Evolutionary conservation across 2,888 invertebrate species (phyloP), one percentile per base, ranked within the genome.

Genomic region (Endomychus coccineus): DNA sequence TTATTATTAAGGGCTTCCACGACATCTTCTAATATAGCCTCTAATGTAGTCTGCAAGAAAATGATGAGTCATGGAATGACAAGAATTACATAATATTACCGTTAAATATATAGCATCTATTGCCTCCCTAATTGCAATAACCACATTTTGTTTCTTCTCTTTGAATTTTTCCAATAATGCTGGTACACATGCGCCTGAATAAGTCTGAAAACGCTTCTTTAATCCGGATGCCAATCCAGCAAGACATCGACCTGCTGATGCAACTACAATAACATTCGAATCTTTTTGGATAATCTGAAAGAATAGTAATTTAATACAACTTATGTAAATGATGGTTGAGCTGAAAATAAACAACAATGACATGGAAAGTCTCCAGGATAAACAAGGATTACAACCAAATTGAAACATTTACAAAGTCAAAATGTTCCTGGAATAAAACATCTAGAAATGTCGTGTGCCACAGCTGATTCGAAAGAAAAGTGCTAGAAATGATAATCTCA

Each of bases 131-230:
- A 98, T 67, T 0, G 89, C 84, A 2, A 75, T 62, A 0, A 97
- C 91, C 1, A 97, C 95, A 56, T 80, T 84, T 2, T 81, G 73
- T 57, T 98, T 98, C 71, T 95, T 97, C 65, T 98, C 97, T 56
- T 94, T 94, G 59, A 97, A 97, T 67, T 97, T 98, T 55, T 97
- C 96, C 19, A 98, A 66, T 31, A 95, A 72, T 0, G 83, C 70
- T 5, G 84, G 74, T 1, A 89, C 69, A 51, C 85, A 84, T 1
- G 80, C 78, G 14, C 74, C 67, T 0, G 94, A 84, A 68, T 92
- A 94, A 0, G 83, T 78, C 6, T 81, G 76, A 67, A 95, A 98
- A 41, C 84, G 80, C 61, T 83, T 86, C 36, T 92, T 83, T 17
- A 97, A 71, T 1, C 95, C 96, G 35, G 65, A 73, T 0, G 96